A percentile compares a stretch with the other conserved stretches of the same genome.
phyloP scores from a whole-genome alignment of 2,797 vertebrate genomes.

The Lagorchestes hirsutus region DNA sequence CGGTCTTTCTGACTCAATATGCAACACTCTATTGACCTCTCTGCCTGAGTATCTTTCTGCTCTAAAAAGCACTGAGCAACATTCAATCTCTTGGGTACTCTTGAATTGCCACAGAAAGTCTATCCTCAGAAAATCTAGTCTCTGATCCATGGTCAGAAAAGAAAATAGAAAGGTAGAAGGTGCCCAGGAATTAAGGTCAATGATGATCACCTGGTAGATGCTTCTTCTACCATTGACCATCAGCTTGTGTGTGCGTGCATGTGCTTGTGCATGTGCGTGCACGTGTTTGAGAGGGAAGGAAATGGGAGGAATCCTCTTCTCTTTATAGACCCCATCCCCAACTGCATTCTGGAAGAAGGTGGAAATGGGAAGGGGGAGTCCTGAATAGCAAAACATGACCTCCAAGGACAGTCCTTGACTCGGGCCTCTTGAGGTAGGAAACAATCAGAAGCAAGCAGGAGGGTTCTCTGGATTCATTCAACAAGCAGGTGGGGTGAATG shows the following conservation, averaged over 20 bases:
- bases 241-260: too few relatives aligned
- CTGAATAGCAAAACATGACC: slow-evolving; percentile 38
- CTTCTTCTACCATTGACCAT: not conserved
- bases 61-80: not conserved
- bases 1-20: not conserved
- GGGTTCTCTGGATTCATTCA: not conserved
- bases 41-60: not conserved
- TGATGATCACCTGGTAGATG: not conserved
- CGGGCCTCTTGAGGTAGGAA: not conserved
- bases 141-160: not conserved
- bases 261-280: too few relatives aligned
- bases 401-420: slow-evolving; percentile 43
- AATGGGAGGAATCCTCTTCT: not conserved
- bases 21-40: not conserved
- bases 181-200: not conserved
- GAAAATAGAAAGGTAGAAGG: not conserved
- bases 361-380: not conserved
- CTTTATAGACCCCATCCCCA: not conserved
- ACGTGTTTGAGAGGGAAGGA: too few relatives aligned
- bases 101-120: not conserved
- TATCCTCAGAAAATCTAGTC: not conserved
- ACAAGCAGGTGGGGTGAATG: not conserved
- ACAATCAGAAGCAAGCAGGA: not conserved
- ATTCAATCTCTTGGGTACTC: not conserved
- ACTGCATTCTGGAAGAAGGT: not conserved